phyloP scores from a whole-genome alignment of 2,797 vertebrate genomes.

The Aratinga solstitialis region DNA sequence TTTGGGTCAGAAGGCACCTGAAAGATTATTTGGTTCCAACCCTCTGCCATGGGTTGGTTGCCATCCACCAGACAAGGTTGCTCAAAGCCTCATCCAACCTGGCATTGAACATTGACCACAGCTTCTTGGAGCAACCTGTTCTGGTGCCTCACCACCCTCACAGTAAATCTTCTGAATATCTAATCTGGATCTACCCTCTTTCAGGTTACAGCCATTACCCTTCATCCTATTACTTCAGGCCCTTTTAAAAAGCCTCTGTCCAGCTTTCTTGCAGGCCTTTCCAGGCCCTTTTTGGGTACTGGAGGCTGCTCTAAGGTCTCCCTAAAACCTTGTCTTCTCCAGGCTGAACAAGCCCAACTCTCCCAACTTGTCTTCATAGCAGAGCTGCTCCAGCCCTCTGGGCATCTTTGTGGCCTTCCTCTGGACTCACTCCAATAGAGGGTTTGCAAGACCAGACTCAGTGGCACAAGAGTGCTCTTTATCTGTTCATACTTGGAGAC shows the following conservation, averaged over 20 bases:
- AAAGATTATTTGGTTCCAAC: not conserved
- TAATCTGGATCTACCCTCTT: not conserved
- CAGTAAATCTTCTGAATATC: not conserved
- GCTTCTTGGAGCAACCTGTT: not conserved
- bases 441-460: not conserved
- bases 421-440: not conserved
- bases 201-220: not conserved
- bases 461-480: not conserved
- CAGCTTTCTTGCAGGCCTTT: not conserved
- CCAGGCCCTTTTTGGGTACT: not conserved
- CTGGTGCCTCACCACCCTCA: not conserved
- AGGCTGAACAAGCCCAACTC: not conserved
- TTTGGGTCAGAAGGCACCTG: not conserved
- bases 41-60: not conserved
- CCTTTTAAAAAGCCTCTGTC: not conserved
- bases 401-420: not conserved
- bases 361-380: not conserved
- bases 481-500: not conserved
- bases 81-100: not conserved
- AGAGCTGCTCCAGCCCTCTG: not conserved
- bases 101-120: not conserved
- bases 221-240: not conserved
- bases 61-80: not conserved
- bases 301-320: not conserved
- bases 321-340: not conserved